Base-by-base conservation (phyloP, 2,888 invertebrate genomes). In the Brachycybe producta region DNA sequence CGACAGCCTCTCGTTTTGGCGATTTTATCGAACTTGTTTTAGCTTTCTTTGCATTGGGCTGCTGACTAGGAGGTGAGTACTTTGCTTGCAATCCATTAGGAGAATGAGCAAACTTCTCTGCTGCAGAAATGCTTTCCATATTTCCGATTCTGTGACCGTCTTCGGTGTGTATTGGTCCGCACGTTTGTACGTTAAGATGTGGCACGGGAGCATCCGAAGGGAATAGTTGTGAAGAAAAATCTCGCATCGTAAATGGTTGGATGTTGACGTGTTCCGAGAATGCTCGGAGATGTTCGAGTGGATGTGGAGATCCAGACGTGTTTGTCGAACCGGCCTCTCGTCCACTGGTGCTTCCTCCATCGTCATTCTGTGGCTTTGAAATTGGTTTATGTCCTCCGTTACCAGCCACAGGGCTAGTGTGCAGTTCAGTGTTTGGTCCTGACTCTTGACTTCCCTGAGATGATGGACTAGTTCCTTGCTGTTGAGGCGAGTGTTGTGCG, bases 321-420 rank as follows among this genome's bases (percentile, higher is more conserved):
- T n/a, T n/a, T n/a, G n/a, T n/a, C n/a, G n/a, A n/a, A n/a, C n/a
- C n/a, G 52, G 42, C n/a, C 24, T 61, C 51, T 38, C 61, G 61
- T 46, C 61, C 46, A 3, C 59, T 59, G 32, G 52, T 41, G 8
- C 23, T n/a, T n/a, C n/a, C n/a, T 3, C 24, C 27, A 23, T n/a
- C 19, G 27, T 17, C 36, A n/a, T 32, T 41, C 24, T 17, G 13
- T 2, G 21, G 44, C 44, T 44, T 27, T 15, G 8, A 11, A 17
- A 5, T 23, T 15, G 19, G 21, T 23, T 41, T 23, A 26, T 21
- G 23, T n/a, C 11, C n/a, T n/a, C n/a, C 11, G 32, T 32, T 32
- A n/a, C n/a, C n/a, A n/a, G n/a, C n/a, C n/a, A n/a, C n/a, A 32
- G 32, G 32, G n/a, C 32, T 32, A 21, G 28, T 2, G 34, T 46